These are phyloP conservation scores for Xestia xanthographa DNA, from an alignment of 2,888 invertebrate species.

Conservation along the genomic window DNA sequence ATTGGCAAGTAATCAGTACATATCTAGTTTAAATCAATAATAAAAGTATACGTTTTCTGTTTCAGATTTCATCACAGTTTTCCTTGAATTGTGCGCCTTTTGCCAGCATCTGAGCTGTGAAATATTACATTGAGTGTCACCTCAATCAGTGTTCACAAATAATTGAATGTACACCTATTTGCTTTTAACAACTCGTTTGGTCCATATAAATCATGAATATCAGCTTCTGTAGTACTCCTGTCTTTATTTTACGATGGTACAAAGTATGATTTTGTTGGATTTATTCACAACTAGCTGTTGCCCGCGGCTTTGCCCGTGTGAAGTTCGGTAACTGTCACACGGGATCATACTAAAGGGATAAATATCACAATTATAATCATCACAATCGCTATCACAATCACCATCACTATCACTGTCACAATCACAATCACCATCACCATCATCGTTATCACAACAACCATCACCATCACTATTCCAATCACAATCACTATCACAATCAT, in stretches of 20 bases:
- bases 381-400: too few relatives aligned
- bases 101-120: background rate
- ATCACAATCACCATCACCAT: too few relatives aligned
- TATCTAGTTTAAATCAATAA: background rate
- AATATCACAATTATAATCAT: too few relatives aligned
- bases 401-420: too few relatives aligned
- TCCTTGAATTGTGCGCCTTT: background rate
- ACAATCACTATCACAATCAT: too few relatives aligned
- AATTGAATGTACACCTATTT: slow-evolving; percentile 7
- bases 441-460: too few relatives aligned
- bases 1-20: background rate
- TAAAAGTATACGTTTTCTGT: background rate
- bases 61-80: background rate
- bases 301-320: too few relatives aligned
- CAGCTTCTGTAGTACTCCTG: background rate
- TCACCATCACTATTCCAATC: too few relatives aligned
- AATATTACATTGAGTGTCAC: background rate
- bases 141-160: background rate
- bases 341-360: too few relatives aligned
- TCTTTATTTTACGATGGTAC: slow-evolving; percentile 52
- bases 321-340: too few relatives aligned
- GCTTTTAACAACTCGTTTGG: background rate
- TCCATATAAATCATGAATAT: slow-evolving; percentile 23
- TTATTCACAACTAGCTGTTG: slow-evolving; percentile 52
- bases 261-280: slow-evolving; percentile 52